Conservation (phyloP, 2,797 vertebrate species). For the Ceryle rudis region DNA sequence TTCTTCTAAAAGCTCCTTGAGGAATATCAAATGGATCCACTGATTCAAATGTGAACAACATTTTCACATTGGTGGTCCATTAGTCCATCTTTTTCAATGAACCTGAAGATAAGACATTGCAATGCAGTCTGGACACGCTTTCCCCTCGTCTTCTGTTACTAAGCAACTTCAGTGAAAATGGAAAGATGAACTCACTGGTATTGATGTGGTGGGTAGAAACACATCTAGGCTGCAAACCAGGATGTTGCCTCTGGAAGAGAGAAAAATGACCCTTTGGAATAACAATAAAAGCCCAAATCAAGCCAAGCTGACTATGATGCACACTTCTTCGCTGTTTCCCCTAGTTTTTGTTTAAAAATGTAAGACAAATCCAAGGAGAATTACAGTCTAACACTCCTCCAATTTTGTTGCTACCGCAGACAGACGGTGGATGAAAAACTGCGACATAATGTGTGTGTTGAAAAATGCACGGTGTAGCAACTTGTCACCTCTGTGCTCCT, state of each 20-base stretch:
- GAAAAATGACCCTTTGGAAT: not conserved
- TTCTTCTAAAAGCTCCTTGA: constrained; percentile 31
- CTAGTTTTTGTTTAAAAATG: not conserved
- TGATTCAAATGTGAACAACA: constrained; percentile 36
- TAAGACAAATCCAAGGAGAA: not conserved
- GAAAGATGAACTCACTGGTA: constrained; percentile 51
- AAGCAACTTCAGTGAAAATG: constrained; percentile 67
- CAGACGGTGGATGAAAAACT: not conserved
- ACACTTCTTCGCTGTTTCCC: not conserved
- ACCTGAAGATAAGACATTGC: constrained; percentile 21
- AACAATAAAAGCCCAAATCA: not conserved
- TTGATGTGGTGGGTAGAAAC: constrained; percentile 50
- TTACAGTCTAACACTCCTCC: not conserved
- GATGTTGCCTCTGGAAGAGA: constrained; percentile 1
- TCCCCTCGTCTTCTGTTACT: constrained; percentile 57
- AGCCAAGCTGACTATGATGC: not conserved
- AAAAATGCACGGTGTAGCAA: not conserved
- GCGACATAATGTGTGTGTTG: not conserved
- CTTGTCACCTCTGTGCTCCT: not conserved
- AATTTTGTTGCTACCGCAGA: not conserved
- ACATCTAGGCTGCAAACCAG: constrained; percentile 39
- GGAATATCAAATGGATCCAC: constrained; percentile 14
- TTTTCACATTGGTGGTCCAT: constrained; percentile 49
- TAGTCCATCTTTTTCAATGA: constrained; percentile 57
- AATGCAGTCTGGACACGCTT: constrained; percentile 24